These are phyloP conservation scores for Ameiurus melas DNA, from an alignment of 2,113 vertebrate genomes.

Conservation along the genomic window DNA sequence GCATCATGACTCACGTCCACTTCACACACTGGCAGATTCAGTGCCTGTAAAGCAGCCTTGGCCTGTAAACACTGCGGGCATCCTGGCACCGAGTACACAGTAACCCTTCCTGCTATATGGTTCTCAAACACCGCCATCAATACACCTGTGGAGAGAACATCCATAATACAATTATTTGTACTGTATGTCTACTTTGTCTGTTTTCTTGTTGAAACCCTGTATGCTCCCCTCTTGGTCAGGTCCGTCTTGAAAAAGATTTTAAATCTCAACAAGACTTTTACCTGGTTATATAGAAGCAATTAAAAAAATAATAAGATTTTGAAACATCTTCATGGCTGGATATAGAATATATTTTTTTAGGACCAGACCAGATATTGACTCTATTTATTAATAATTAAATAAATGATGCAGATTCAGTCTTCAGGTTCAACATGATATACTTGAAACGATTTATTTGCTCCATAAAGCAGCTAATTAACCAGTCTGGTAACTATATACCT, in stretches of 20 bases:
- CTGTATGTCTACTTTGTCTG: not conserved
- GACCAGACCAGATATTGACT: not conserved
- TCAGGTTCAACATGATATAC: not conserved
- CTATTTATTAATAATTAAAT: not conserved
- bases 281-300: not conserved
- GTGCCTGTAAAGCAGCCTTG: conserved; percentile 62
- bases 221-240: no score
- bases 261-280: not conserved
- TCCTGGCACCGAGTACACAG: conserved; percentile 72
- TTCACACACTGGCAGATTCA: conserved; percentile 68
- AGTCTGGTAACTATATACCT: not conserved
- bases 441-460: not conserved
- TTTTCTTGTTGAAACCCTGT: not conserved
- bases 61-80: conserved; percentile 74
- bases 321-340: not conserved
- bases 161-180: not conserved
- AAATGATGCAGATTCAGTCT: not conserved
- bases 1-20: conserved; percentile 69
- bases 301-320: not conserved
- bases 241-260: not conserved
- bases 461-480: not conserved
- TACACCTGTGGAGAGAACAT: conserved; percentile 28
- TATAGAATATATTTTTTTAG: not conserved
- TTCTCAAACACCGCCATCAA: conserved; percentile 64
- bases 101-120: conserved; percentile 65